Percentiles rank a stretch among this genome's conserved stretches.
phyloP scores from a whole-genome alignment of 2,113 vertebrate genomes.

The Thamnaconus septentrionalis region DNA sequence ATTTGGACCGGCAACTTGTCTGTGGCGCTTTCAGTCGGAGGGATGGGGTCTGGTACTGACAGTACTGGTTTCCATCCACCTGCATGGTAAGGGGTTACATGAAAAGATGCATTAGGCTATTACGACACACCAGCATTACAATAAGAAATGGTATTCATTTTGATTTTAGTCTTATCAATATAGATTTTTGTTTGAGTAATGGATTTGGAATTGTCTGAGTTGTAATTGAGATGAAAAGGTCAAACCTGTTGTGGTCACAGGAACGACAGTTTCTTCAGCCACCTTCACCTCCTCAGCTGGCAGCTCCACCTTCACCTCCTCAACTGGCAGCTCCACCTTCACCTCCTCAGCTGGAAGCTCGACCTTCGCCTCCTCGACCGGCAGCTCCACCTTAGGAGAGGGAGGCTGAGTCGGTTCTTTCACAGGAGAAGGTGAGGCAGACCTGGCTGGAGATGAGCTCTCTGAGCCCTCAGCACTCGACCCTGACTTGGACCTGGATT shows the following conservation, averaged over 20 bases:
- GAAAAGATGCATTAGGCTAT: constrained; percentile 1
- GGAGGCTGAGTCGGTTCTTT: constrained; percentile 37
- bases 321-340: background rate
- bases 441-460: constrained; percentile 61
- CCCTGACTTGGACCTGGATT: constrained; percentile 66
- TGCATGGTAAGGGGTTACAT: constrained; percentile 15
- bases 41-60: constrained; percentile 22
- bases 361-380: constrained; percentile 3
- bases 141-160: too few species aligned
- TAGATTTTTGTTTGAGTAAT: too few species aligned
- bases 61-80: constrained; percentile 62
- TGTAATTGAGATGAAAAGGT: background rate
- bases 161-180: too few species aligned
- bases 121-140: background rate
- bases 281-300: too few species aligned
- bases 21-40: constrained; percentile 15
- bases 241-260: constrained; percentile 31
- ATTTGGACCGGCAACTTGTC: constrained; percentile 29
- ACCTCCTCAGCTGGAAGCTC: constrained; percentile 29
- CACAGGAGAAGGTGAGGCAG: constrained; percentile 56
- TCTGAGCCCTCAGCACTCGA: constrained; percentile 63
- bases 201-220: too few species aligned
- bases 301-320: background rate
- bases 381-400: constrained; percentile 21
- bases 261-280: too few species aligned